Evolutionary conservation across 1,140 invertebrate species (phyloP).

Genomic region (Pseudobourletiella spinata): DNA sequence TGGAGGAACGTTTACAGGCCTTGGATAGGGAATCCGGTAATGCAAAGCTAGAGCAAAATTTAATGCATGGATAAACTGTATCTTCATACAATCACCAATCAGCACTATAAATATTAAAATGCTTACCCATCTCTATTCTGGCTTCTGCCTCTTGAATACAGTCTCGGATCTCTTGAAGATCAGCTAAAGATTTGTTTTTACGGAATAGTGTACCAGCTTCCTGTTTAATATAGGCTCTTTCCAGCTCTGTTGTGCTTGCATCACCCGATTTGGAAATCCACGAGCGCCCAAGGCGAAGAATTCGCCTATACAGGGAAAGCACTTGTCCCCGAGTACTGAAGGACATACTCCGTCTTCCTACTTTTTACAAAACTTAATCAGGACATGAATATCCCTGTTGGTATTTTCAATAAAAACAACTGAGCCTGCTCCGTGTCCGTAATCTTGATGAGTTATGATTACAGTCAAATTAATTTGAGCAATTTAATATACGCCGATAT

Average conservation of each 20-base stretch:
- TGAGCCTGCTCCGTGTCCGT: background rate
- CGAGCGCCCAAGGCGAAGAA: constrained; percentile 23
- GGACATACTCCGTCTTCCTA: too few relatives aligned
- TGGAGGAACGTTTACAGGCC: constrained; percentile 36
- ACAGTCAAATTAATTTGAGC: too few relatives aligned
- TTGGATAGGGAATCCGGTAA: constrained; percentile 36
- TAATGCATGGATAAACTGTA: background rate
- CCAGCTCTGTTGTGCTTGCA: constrained; percentile 9
- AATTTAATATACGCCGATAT: too few relatives aligned
- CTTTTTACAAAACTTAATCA: too few relatives aligned
- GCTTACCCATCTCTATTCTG: constrained; percentile 36
- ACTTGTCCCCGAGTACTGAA: constrained; percentile 20
- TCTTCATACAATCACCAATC: background rate
- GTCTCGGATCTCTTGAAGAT: constrained; percentile 26
- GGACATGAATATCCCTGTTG: background rate
- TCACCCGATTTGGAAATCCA: constrained; percentile 27
- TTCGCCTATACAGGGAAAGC: constrained; percentile 26
- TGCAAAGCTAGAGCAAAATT: constrained; percentile 29
- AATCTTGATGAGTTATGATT: too few relatives aligned
- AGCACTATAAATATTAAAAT: background rate
- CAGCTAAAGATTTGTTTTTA: constrained; percentile 29
- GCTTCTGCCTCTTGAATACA: constrained; percentile 35
- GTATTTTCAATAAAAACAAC: background rate
- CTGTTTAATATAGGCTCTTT: constrained; percentile 33
- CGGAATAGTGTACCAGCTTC: constrained; percentile 34